Evolutionary conservation across 2,797 vertebrate species (phyloP), one percentile per base, ranked within the genome.

Genomic region (Acrocephalus scirpaceus): DNA sequence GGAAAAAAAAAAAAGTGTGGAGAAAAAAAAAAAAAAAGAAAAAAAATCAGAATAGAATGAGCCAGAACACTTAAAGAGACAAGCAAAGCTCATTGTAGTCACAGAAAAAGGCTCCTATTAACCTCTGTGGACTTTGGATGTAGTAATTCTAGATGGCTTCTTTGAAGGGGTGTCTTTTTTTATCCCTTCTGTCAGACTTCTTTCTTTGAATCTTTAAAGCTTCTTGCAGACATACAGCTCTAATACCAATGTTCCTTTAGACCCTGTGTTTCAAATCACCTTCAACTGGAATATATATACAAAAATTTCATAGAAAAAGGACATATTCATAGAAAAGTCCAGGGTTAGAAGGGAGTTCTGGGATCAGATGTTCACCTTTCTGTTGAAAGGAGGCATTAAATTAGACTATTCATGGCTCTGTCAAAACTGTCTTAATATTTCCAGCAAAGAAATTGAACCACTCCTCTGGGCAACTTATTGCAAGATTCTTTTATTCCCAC

Each of bases 1-100:
- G 3, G 38, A 38, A 38, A 38, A 7, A n/a, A 64, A n/a, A 34
- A 50, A 21, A 6, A 17, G 4, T 20, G 5, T 57, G 16, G 13
- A 23, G 6, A 2, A 7, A 6, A 7, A 14, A 25, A 2, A n/a
- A n/a, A 1, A 2, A 15, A 54, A 3, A 3, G 4, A 3, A 2
- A 4, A 9, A 47, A 47, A 17, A 30, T 25, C 22, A 12, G 1
- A 16, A 9, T 26, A 61, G 22, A 77, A 61, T 54, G 66, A 83
- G 13, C 9, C 70, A 61, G 65, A 58, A 70, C 29, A 75, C 12
- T 76, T 62, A 78, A 79, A 78, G 29, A 22, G 36, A 79, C 27
- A 73, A 53, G 32, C 19, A 66, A 86, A 88, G 8, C 2, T 30
- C 51, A 67, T 6, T 91, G 44, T 57, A 75, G 34, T 32, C 53